Conservation (phyloP, 2,888 invertebrate genomes). For the Stenolophus ochropezus region DNA sequence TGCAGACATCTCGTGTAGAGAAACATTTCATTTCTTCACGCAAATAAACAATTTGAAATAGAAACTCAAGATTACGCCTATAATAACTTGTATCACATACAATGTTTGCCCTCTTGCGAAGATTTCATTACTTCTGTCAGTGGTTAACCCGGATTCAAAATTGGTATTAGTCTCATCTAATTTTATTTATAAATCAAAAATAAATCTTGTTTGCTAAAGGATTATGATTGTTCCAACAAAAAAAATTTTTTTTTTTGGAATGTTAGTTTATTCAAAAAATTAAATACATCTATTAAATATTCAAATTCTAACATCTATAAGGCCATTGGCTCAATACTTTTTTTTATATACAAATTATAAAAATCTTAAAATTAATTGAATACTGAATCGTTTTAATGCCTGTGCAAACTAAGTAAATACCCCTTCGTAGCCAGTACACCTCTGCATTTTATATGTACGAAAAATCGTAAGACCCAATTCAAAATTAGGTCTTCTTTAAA, state of each 20-base stretch:
- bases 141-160: too few species aligned
- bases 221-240: too few species aligned
- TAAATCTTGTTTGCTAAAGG: background rate
- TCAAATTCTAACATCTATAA: background rate
- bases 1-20: too few species aligned
- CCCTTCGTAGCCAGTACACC: conserved; percentile 95
- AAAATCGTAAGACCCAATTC: conserved; percentile 90
- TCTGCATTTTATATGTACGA: conserved; percentile 92
- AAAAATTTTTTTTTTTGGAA: conserved; percentile 8
- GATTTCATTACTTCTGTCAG: too few species aligned
- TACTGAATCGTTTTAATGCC: conserved; percentile 61
- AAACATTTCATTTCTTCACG: too few species aligned
- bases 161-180: too few species aligned
- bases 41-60: too few species aligned
- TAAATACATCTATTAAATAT: conserved; percentile 34
- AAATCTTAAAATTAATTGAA: conserved; percentile 24
- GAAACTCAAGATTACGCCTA: too few species aligned
- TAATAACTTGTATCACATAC: too few species aligned
- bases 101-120: too few species aligned
- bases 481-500: conserved; percentile 74
- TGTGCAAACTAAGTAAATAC: conserved; percentile 79
- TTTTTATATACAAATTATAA: conserved; percentile 32
- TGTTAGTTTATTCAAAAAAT: conserved; percentile 25
- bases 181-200: too few species aligned
- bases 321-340: conserved; percentile 14